A percentile compares a stretch with the other conserved stretches of the same genome.
These are phyloP conservation scores for Clarias macrocephalus DNA, from an alignment of 2,113 vertebrate genomes.

Conservation along the genomic window DNA sequence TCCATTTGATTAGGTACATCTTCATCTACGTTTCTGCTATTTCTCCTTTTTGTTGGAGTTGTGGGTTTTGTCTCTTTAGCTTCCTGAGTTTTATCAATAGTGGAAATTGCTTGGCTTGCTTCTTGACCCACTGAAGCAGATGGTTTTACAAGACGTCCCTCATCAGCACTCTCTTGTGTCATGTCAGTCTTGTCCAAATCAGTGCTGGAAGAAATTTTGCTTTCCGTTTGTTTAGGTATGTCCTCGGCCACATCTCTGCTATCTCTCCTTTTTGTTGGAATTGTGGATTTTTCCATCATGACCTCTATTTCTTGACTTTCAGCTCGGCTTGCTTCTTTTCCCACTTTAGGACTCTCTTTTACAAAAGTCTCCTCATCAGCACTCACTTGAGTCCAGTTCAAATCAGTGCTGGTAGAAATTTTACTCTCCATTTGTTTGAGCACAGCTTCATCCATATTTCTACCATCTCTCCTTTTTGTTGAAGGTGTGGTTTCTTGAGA, in stretches of 20 bases:
- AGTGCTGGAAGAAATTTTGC: neutral
- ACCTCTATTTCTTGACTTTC: neutral
- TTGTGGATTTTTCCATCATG: neutral
- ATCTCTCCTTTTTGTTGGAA: neutral
- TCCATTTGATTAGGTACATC: neutral
- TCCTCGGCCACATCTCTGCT: neutral
- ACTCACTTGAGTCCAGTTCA: neutral
- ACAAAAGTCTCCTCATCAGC: neutral
- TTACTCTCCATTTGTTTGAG: neutral
- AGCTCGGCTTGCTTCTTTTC: neutral
- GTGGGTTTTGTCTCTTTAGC: neutral
- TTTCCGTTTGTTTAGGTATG: neutral
- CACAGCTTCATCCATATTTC: neutral
- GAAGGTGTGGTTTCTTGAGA: constrained; percentile 25
- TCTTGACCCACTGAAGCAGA: neutral
- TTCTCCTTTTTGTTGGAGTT: neutral
- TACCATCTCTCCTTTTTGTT: neutral
- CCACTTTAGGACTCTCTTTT: neutral
- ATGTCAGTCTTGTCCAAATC: neutral
- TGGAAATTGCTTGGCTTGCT: neutral
- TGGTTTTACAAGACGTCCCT: neutral
- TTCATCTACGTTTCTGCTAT: neutral
- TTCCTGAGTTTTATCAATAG: neutral
- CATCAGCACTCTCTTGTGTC: neutral
- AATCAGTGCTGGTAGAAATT: neutral